phyloP scores from a whole-genome alignment of 2,797 vertebrate species.

The Malacoctenus gilli region DNA sequence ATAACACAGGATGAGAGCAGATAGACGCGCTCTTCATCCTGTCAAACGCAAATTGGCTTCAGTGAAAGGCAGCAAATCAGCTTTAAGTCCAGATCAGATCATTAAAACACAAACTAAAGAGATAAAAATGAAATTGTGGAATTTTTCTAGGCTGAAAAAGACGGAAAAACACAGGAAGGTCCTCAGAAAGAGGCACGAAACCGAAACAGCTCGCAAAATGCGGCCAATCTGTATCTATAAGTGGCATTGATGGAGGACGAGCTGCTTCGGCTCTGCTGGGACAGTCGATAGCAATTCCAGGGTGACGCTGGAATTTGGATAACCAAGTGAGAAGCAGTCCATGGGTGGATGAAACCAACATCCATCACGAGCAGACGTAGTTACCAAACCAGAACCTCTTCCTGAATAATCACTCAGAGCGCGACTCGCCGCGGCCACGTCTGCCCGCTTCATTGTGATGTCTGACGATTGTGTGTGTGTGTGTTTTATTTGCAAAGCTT shows the following conservation, averaged over 20 bases:
- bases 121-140: too few species aligned
- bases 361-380: conserved; percentile 35
- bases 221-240: conserved; percentile 20
- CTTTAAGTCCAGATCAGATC: too few species aligned
- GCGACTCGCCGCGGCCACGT: conserved; percentile 12
- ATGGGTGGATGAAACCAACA: conserved; percentile 40
- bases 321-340: conserved; percentile 34
- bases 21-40: too few species aligned
- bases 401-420: conserved; percentile 47
- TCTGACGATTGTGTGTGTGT: too few species aligned
- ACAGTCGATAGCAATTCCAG: conserved; percentile 58
- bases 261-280: conserved; percentile 22
- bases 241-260: conserved; percentile 47
- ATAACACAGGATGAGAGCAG: too few species aligned
- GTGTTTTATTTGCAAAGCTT: conserved; percentile 41
- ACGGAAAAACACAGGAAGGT: not conserved
- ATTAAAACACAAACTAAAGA: too few species aligned
- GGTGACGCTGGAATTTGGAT: conserved; percentile 43
- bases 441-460: conserved; percentile 19
- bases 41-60: too few species aligned
- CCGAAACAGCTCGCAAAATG: conserved; percentile 8
- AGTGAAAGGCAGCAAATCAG: too few species aligned
- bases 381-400: conserved; percentile 48
- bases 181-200: conserved; percentile 15
- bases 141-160: not conserved